Percentiles rank a stretch among this genome's conserved stretches.
These are phyloP conservation scores for Nothocercus nigrocapillus DNA, from an alignment of 2,113 vertebrate genomes.

Conservation along the genomic window DNA sequence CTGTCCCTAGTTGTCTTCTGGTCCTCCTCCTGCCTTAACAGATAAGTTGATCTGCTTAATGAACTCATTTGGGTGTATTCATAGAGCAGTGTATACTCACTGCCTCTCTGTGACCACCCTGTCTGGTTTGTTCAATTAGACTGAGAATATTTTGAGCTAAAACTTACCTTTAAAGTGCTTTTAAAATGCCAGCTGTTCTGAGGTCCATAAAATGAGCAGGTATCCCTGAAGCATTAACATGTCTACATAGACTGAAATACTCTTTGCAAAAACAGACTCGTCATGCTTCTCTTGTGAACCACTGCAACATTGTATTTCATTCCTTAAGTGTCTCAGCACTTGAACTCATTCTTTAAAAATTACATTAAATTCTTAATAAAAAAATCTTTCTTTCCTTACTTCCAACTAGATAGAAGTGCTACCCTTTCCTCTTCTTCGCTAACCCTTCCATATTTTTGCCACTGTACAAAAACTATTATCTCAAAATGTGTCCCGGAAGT, in stretches of 20 bases:
- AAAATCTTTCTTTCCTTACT: neutral
- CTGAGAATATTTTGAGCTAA: neutral
- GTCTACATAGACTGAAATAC: neutral
- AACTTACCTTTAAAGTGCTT: neutral
- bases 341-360: neutral
- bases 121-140: neutral
- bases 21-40: neutral
- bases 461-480: neutral
- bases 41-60: neutral
- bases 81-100: fast-evolving
- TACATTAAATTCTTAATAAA: neutral
- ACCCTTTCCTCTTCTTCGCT: neutral
- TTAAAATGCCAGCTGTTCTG: neutral
- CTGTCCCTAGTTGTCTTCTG: neutral
- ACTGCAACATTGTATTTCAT: neutral
- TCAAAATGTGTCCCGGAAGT: neutral
- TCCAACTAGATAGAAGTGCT: neutral
- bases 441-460: neutral
- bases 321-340: neutral
- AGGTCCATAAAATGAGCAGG: neutral
- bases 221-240: neutral
- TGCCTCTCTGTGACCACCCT: neutral
- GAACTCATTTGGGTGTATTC: neutral
- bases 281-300: neutral
- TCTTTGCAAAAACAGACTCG: neutral